Percentiles rank a stretch among this genome's conserved stretches.
phyloP scores from a whole-genome alignment of 2,113 vertebrate species.

The Pandion haliaetus region DNA sequence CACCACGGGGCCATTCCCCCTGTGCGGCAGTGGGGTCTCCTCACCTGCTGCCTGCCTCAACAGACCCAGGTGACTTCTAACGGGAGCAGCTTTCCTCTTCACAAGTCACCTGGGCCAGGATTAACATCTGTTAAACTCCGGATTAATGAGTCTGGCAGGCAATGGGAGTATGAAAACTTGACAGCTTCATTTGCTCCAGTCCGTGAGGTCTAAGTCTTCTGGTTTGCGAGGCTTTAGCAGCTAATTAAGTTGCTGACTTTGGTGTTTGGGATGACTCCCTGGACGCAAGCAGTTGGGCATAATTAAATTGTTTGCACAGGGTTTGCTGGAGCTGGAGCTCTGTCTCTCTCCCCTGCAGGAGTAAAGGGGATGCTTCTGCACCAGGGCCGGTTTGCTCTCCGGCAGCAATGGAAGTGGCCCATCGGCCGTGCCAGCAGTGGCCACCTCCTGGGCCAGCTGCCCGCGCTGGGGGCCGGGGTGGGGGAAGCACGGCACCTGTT shows the following conservation, averaged over 20 bases:
- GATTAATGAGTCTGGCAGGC: background rate
- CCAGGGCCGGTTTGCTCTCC: rapidly evolving
- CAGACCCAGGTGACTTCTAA: background rate
- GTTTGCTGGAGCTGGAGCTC: background rate
- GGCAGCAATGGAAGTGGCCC: background rate
- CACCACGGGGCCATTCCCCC: rapidly evolving
- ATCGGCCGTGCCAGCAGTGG: background rate
- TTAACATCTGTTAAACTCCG: background rate
- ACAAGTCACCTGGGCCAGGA: background rate
- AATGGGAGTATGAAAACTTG: background rate
- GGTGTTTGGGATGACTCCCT: background rate
- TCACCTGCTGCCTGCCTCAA: background rate
- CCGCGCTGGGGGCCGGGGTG: rapidly evolving
- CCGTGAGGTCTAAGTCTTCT: background rate
- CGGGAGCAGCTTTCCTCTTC: background rate
- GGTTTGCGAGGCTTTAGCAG: background rate
- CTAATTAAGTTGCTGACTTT: background rate
- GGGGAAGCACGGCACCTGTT: rapidly evolving
- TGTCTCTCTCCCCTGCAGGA: rapidly evolving
- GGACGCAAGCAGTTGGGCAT: rapidly evolving
- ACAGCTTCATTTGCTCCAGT: background rate
- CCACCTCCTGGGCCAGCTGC: background rate
- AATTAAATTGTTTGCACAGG: background rate
- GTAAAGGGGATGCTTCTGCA: rapidly evolving
- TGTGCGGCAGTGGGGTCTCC: rapidly evolving